Percentiles rank a stretch among this genome's conserved stretches.
These are phyloP conservation scores for Sialia sialis DNA, from an alignment of 2,113 vertebrate species.

Conservation along the genomic window DNA sequence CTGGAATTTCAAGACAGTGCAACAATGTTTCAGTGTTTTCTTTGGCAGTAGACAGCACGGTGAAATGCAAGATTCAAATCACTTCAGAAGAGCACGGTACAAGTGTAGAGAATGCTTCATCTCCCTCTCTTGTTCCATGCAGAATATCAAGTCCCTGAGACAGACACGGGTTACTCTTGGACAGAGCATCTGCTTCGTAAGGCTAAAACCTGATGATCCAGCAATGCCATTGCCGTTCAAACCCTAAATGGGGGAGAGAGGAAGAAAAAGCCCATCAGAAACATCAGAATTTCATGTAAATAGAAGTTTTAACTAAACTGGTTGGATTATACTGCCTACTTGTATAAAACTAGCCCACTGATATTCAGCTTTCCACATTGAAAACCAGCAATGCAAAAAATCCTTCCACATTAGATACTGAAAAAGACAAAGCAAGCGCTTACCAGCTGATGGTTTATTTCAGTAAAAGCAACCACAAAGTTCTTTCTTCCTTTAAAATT, in stretches of 20 bases:
- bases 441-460: not conserved
- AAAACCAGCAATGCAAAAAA: not conserved
- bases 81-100: constrained; percentile 87
- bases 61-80: constrained; percentile 25
- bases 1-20: constrained; percentile 60
- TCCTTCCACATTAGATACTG: not conserved
- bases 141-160: constrained; percentile 90
- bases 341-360: not conserved
- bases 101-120: constrained; percentile 83
- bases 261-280: not conserved
- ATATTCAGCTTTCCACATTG: not conserved
- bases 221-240: constrained; percentile 55
- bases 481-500: not conserved
- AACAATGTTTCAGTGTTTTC: constrained; percentile 58
- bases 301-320: not conserved
- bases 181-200: constrained; percentile 68
- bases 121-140: constrained; percentile 88
- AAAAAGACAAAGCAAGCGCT: not conserved
- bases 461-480: not conserved
- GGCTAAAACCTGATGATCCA: constrained; percentile 59
- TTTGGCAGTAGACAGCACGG: constrained; percentile 73
- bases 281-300: not conserved
- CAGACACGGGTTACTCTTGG: constrained; percentile 83
- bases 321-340: not conserved
- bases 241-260: constrained; percentile 17